phyloP scores from a whole-genome alignment of 2,888 invertebrate species.

The Hyposoter didymator region DNA sequence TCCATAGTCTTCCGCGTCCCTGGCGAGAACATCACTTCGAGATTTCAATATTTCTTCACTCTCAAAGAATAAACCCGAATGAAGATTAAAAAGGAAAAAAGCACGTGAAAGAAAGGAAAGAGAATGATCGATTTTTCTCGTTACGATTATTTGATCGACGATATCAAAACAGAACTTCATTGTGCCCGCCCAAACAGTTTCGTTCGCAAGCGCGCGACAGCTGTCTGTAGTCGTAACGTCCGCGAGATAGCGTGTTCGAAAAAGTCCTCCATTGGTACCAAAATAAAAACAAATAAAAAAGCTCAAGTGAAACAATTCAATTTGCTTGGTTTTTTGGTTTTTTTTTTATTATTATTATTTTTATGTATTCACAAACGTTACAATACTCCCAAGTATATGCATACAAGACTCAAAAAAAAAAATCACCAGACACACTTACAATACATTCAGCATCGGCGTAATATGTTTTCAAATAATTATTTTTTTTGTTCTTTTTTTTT shows the following conservation, averaged over 20 bases:
- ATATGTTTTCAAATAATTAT: constrained; percentile 37
- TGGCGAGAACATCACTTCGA: not conserved
- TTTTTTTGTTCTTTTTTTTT: constrained; percentile 30
- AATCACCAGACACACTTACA: constrained; percentile 73
- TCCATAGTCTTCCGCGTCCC: not conserved
- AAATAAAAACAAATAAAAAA: not conserved
- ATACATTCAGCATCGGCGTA: constrained; percentile 68
- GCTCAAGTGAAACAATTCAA: not conserved
- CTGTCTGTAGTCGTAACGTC: not conserved
- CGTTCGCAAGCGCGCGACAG: not conserved
- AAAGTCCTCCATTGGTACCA: not conserved
- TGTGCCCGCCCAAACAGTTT: not conserved
- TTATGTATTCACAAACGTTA: constrained; percentile 82
- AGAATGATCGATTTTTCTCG: not conserved
- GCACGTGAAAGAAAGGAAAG: not conserved
- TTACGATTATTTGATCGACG: not conserved
- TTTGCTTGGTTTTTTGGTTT: constrained; percentile 75
- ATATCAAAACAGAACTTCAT: not conserved
- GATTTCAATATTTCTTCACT: not conserved
- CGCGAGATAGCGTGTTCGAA: not conserved
- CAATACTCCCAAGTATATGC: constrained; percentile 78
- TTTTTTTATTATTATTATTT: constrained; percentile 72
- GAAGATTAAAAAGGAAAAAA: not conserved
- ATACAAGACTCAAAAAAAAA: constrained; percentile 76
- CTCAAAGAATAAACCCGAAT: not conserved